Base-by-base conservation (phyloP, 1,140 invertebrate species). In the Atta cephalotes region DNA sequence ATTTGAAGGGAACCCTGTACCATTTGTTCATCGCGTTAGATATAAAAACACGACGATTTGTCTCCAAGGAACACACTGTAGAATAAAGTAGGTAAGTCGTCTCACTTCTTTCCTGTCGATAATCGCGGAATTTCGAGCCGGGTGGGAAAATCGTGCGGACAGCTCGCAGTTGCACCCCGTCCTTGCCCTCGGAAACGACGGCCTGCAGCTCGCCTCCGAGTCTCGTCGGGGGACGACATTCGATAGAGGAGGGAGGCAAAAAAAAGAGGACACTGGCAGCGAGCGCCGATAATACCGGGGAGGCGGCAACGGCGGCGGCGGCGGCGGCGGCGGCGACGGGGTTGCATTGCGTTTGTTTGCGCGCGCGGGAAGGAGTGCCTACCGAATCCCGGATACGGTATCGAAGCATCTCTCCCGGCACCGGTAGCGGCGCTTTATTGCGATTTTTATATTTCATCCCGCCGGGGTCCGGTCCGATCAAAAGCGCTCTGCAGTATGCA, bases 401-500 rank as follows among this genome's bases (percentile, higher is more conserved):
- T 88, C 89, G 89, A 90, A 89, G 86, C 89, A 91, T 89, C 86
- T 76, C 79, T 79, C 82, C 87, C 90, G 66, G 74, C 80, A 89
- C 89, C 88, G 88, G 86, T 89, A 90, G 90, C 85, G 89, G 86
- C 87, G 91, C 89, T 92, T 92, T 91, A 92, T 92, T 91, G 91
- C 91, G 89, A 92, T 92, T 92, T 92, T 92, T 92, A 92, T 92
- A 92, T 92, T 92, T 92, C 91, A 92, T 92, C 91, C 88, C 89
- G 89, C 81, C 86, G 91, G 91, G 90, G 87, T 90, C 87, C 91
- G 79, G 85, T 51, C 87, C 91, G 91, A 92, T 92, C 91, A 92
- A 92, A 92, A 92, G 89, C 89, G 90, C 81, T 92, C 86, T 92
- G 91, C 89, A 92, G 91, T 92, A 92, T 92, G 91, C 90, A 92